These are phyloP conservation scores for Drosophila ficusphila DNA, from an alignment of 1,140 invertebrate genomes.

Conservation along the genomic window DNA sequence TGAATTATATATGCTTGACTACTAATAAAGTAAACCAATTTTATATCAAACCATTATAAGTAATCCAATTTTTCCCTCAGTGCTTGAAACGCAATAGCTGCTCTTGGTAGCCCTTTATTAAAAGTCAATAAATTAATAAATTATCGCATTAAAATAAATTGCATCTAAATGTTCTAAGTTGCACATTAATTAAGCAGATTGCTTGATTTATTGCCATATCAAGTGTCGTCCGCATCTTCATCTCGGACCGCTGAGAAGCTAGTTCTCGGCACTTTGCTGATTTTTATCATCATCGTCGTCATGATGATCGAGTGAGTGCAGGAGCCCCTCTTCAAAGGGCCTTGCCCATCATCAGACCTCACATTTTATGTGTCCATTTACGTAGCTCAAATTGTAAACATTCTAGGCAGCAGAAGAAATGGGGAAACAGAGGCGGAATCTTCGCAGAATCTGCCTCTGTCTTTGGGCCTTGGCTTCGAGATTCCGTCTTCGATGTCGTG, in stretches of 20 bases:
- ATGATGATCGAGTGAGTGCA: constrained; percentile 43
- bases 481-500: constrained; percentile 34
- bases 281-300: constrained; percentile 58
- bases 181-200: constrained; percentile 84
- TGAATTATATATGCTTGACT: too few species aligned
- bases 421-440: constrained; percentile 6
- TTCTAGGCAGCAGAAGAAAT: constrained; percentile 56
- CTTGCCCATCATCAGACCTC: constrained; percentile 5
- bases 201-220: constrained; percentile 84
- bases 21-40: too few species aligned
- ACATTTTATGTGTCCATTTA: constrained; percentile 83
- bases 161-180: constrained; percentile 84
- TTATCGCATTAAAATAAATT: constrained; percentile 84
- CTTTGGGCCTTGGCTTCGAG: neutral
- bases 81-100: neutral
- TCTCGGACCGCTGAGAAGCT: constrained; percentile 12
- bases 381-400: constrained; percentile 71
- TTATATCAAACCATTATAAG: too few species aligned
- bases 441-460: constrained; percentile 7
- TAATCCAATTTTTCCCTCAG: neutral
- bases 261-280: constrained; percentile 56
- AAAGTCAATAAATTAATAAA: constrained; percentile 84
- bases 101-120: constrained; percentile 59
- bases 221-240: constrained; percentile 68
- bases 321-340: neutral